Evolutionary conservation across 2,888 invertebrate species (phyloP), one percentile per base, ranked within the genome.

Genomic region (Osmoderma eremita): DNA sequence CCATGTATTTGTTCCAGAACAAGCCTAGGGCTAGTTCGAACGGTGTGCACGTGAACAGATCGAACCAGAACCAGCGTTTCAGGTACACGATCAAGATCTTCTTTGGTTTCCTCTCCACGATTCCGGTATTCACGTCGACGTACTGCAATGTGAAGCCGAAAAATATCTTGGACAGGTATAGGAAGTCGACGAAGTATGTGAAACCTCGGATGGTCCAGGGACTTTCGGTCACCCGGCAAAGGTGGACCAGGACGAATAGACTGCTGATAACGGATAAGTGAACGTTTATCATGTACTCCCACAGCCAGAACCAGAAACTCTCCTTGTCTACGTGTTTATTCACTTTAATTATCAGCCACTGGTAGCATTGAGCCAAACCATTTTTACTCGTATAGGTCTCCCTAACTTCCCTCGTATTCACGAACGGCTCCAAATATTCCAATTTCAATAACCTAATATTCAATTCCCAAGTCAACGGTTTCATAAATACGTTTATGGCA

Each of bases 21-120:
- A 64, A 36, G 0, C 12, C 10, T n/a, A 22, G 13, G 1, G 20
- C 12, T 4, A 41, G 22, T 13, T 68, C 68, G 13, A 68, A 56
- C 12, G 68, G 68, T 8, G 63, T 17, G 22, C 62, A 66, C 10
- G 65, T 63, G 8, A 68, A 36, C 17, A 68, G 17, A 20, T 68
- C 68, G 22, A 68, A 68, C 42, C 51, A 48, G 45, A 68, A 66
- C 49, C 41, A 63, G 22, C 63, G 45, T 39, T 49, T 66, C 18
- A 66, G n/a, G 24, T 68, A 68, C 8, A 24, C 20, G 3, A 36
- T 13, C 15, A 41, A 30, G 17, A 68, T 66, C 8, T 54, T 54
- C 20, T 54, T 62, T 8, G 63, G 54, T 17, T 65, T 8, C 36
- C 30, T 48, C 24, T 63, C 41, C 4, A 62, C 13, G 8, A 66